Evolutionary conservation across 2,888 invertebrate species (phyloP).

Genomic region (Chrysomela aeneicollis): DNA sequence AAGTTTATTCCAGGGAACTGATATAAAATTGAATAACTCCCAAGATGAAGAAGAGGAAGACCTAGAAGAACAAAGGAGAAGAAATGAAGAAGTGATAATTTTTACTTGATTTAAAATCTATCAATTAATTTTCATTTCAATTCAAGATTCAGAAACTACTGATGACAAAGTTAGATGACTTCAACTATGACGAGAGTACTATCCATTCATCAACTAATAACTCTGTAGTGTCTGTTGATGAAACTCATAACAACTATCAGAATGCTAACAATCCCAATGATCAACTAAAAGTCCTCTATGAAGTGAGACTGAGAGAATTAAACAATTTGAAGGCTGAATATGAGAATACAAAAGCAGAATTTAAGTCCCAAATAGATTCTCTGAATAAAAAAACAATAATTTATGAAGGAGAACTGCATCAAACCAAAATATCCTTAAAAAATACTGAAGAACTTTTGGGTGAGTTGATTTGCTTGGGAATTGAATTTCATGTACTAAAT

Average conservation of each 20-base stretch:
- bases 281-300: constrained; percentile 60
- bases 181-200: constrained; percentile 68
- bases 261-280: constrained; percentile 50
- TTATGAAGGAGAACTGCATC: constrained; percentile 50
- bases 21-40: constrained; percentile 71
- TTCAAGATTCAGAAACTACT: constrained; percentile 71
- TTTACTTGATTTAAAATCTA: not conserved
- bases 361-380: constrained; percentile 43
- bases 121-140: not conserved
- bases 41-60: constrained; percentile 73
- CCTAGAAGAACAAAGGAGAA: constrained; percentile 70
- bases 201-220: constrained; percentile 52
- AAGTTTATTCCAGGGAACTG: constrained; percentile 75
- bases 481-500: too few species aligned
- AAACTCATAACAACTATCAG: constrained; percentile 46
- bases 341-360: constrained; percentile 43
- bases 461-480: constrained; percentile 7
- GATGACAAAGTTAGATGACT: constrained; percentile 73
- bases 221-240: constrained; percentile 46
- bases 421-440: constrained; percentile 47
- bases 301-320: constrained; percentile 58
- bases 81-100: constrained; percentile 67
- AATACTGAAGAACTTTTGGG: constrained; percentile 50
- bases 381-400: constrained; percentile 48
- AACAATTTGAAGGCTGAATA: constrained; percentile 46